Evolutionary conservation across 2,797 vertebrate species (phyloP), one percentile per base, ranked within the genome.

Genomic region (Babyrousa celebensis): DNA sequence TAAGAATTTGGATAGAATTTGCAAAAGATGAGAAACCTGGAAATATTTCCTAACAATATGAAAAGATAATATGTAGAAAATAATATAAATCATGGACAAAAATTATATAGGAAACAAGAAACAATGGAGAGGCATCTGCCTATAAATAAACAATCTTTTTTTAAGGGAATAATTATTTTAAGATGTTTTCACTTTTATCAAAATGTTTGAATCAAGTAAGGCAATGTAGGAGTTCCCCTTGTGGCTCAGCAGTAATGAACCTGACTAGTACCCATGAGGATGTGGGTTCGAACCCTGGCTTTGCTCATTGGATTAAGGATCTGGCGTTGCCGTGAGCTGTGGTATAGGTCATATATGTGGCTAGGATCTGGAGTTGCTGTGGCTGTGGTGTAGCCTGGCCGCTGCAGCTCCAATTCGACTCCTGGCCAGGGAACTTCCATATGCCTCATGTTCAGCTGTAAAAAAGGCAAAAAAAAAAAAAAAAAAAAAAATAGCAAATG

Each of bases 1-100:
- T 98, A 95, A 98, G 97, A 96, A 97, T 98, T 95, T 99, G 99
- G 97, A 99, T 98, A 99, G 98, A 99, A 98, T 99, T 98, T 96
- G 99, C 98, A 99, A 99, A 99, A 98, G 98, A 96, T 98, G 99
- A 98, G 98, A 99, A 98, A 99, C 98, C 98, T 98, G 99, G 99
- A 98, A 99, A 98, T 98, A 96, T 97, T 91, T 98, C 98, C 99
- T 99, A 98, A 96, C 97, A 96, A 97, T 89, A 96, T 91, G 97
- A 98, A 98, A 97, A 98, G 90, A 97, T 98, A 97, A 97, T 86
- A 96, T 54, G 97, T 29, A 60, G 7, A 96, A 95, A 56, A 96
- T 77, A 91, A 97, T 90, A 96, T 70, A 98, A 98, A 98, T 96
- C 90, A 97, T 91, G 63, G n/a, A 97, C 60, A 96, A 97, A 93